Conservation (phyloP, 1,140 invertebrate genomes). For the Macrobrachium rosenbergii region DNA sequence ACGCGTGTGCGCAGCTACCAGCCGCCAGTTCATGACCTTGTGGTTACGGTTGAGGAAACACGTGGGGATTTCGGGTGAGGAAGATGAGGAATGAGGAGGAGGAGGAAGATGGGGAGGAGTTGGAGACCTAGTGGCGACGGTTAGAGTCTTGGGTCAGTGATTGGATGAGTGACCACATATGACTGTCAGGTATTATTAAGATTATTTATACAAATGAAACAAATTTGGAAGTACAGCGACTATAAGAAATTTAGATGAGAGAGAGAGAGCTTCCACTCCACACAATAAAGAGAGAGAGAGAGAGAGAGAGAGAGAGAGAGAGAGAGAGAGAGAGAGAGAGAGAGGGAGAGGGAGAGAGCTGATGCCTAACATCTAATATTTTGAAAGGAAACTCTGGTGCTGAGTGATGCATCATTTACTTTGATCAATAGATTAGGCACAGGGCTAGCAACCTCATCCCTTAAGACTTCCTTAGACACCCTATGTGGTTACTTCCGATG, state of each 20-base stretch:
- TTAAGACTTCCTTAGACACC: too few species aligned
- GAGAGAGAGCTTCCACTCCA: too few species aligned
- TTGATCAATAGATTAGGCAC: too few species aligned
- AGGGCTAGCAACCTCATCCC: too few species aligned
- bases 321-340: slow-evolving; percentile 4
- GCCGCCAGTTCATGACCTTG: neutral
- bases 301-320: neutral
- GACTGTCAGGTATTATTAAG: too few species aligned
- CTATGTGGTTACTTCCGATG: too few species aligned
- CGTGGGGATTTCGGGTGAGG: neutral
- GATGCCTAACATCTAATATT: too few species aligned
- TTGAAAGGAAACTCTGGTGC: too few species aligned
- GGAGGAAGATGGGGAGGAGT: neutral
- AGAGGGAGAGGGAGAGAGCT: neutral
- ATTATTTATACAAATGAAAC: neutral
- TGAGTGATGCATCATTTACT: too few species aligned
- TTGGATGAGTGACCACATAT: too few species aligned
- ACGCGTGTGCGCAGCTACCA: neutral
- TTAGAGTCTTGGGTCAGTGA: neutral
- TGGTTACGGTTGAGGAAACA: neutral
- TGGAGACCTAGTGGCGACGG: neutral
- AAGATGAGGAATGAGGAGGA: neutral
- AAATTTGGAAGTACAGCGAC: neutral
- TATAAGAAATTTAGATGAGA: too few species aligned
- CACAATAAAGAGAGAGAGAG: slow-evolving; percentile 24